Evolutionary conservation across 1,140 invertebrate genomes (phyloP).

Genomic region (Rhopalosiphum maidis): DNA sequence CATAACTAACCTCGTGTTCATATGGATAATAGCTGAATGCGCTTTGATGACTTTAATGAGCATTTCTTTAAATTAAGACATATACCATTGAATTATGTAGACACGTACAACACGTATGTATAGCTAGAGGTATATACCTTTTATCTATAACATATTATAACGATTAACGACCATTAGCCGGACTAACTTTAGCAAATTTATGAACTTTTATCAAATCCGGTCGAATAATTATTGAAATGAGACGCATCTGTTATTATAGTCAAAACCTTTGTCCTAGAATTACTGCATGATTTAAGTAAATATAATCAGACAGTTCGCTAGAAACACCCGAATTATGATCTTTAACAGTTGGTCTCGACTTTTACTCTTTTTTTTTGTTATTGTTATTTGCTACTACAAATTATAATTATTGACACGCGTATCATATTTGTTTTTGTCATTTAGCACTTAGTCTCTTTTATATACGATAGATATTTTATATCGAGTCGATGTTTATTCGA

Average conservation of each 20-base stretch:
- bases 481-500: no score
- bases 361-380: background rate
- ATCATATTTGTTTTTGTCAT: background rate
- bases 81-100: no score
- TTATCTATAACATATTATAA: background rate
- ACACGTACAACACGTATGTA: no score
- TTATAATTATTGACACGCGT: background rate
- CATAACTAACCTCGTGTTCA: no score
- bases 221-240: background rate
- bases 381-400: background rate
- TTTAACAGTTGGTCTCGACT: background rate
- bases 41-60: background rate
- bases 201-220: background rate
- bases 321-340: background rate
- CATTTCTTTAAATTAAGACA: background rate
- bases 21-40: background rate
- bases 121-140: no score
- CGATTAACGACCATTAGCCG: no score
- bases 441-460: background rate
- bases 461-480: background rate
- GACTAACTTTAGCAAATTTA: background rate
- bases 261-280: background rate
- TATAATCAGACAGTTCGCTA: background rate
- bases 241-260: background rate
- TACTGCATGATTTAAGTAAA: background rate